Conservation (phyloP, 2,113 vertebrate species). For the Machaerirhynchus nigripectus region DNA sequence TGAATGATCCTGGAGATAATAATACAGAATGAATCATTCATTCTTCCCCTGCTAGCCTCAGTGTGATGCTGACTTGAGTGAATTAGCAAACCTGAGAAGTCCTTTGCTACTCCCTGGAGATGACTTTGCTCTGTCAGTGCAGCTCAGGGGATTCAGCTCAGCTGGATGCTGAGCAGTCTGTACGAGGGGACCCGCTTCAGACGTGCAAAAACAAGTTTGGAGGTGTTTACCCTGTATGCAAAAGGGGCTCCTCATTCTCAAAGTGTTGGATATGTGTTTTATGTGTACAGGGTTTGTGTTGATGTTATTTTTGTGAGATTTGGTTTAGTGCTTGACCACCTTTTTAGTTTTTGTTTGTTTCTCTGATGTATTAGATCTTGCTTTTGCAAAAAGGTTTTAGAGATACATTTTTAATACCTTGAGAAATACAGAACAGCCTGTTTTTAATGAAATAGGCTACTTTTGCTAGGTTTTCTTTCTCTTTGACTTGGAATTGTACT, state of each 20-base stretch:
- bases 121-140: background rate
- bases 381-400: background rate
- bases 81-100: background rate
- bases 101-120: background rate
- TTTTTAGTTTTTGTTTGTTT: background rate
- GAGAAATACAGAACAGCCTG: background rate
- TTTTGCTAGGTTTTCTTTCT: background rate
- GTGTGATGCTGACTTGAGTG: background rate
- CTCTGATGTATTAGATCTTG: background rate
- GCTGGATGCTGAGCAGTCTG: background rate
- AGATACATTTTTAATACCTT: background rate
- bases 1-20: background rate
- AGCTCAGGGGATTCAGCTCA: background rate
- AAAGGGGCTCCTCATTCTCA: background rate
- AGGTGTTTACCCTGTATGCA: background rate
- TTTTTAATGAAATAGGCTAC: background rate
- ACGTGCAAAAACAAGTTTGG: background rate
- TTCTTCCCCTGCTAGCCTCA: background rate
- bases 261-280: background rate
- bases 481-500: background rate
- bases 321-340: background rate
- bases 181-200: background rate
- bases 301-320: background rate
- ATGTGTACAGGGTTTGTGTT: background rate
- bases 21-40: background rate